A percentile compares a stretch with the other conserved stretches of the same genome.
Evolutionary conservation across 2,888 invertebrate species (phyloP).

Genomic region (Acheta domesticus): DNA sequence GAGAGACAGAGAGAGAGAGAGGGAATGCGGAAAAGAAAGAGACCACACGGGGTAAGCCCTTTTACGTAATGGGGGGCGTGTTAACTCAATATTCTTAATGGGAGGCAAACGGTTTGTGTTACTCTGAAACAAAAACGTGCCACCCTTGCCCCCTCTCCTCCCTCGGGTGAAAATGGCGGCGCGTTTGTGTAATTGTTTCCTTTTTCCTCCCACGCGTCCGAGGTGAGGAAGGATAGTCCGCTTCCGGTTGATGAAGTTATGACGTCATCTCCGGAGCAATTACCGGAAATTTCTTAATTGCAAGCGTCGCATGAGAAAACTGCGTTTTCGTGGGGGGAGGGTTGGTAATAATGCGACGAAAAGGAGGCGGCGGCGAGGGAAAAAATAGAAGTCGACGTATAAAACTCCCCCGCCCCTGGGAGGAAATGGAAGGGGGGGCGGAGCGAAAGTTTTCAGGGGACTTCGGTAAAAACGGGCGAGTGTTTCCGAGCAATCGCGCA

Average conservation of each 20-base stretch:
- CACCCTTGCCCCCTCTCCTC: neutral
- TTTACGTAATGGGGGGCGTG: conserved; percentile 6
- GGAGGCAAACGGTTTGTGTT: conserved; percentile 2
- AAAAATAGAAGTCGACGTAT: too few relatives aligned
- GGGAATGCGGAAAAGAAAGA: neutral
- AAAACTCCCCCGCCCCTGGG: too few relatives aligned
- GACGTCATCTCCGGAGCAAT: neutral
- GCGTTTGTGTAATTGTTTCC: conserved; percentile 1
- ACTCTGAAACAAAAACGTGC: neutral
- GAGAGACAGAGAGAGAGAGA: neutral
- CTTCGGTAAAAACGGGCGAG: too few relatives aligned
- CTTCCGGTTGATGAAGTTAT: conserved; percentile 1
- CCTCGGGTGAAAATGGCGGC: neutral
- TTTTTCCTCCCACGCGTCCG: neutral
- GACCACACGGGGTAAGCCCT: neutral
- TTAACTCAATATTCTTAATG: conserved; percentile 18
- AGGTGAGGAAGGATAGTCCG: neutral
- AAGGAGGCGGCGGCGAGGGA: too few relatives aligned
- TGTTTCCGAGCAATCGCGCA: too few relatives aligned
- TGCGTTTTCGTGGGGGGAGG: too few relatives aligned
- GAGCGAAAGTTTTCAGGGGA: too few relatives aligned
- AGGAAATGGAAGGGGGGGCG: too few relatives aligned
- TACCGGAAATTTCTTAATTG: conserved; percentile 7
- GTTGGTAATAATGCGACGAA: too few relatives aligned
- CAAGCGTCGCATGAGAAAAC: neutral